Base-by-base conservation (phyloP, 2,888 invertebrate genomes). In the Pristionchus entomophagus region DNA sequence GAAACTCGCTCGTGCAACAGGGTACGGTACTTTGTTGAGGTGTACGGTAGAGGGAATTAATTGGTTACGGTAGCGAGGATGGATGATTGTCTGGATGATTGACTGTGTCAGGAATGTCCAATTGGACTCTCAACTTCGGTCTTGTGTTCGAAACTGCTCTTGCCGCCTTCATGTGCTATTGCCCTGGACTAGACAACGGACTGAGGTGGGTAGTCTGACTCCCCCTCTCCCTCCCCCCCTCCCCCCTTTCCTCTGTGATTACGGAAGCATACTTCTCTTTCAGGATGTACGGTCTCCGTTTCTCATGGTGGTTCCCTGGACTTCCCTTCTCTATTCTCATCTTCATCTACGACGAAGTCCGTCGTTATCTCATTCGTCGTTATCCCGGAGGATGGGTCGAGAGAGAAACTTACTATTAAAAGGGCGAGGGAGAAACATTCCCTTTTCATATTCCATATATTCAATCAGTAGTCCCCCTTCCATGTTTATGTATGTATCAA, bases 291-390 rank as follows among this genome's bases (percentile, higher is more conserved):
- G 80, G 80, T 81, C 80, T 81, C 94, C 98, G 98, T 95, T 97
- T 97, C 95, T 96, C 97, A 94, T 99, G 98, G 98, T 99, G 98
- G 99, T 95, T 99, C 95, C 97, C 98, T 91, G 98, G 98, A 93
- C 95, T 99, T 94, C 98, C 98, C 92, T 99, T 99, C 96, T 97
- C 97, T 96, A 95, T 98, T 95, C 96, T 97, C 94, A 99, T 99
- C 95, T 98, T 98, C 96, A 96, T 98, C 86, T 99, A 98, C 95
- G 99, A 99, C 95, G 99, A 99, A 95, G 22, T 69, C 19, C 65
- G 32, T 38, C 38, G 80, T 35, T 81, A 81, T 53, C 53, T 98
- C 95, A 96, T 98, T 94, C 96, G 98, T 88, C 96, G 97, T 19
- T 97, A 97, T 95, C 98, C 98, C 91, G 98, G 98, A 94, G 98